A percentile compares a stretch with the other conserved stretches of the same genome.
phyloP scores from a whole-genome alignment of 2,888 invertebrate genomes.

The Cancer borealis region DNA sequence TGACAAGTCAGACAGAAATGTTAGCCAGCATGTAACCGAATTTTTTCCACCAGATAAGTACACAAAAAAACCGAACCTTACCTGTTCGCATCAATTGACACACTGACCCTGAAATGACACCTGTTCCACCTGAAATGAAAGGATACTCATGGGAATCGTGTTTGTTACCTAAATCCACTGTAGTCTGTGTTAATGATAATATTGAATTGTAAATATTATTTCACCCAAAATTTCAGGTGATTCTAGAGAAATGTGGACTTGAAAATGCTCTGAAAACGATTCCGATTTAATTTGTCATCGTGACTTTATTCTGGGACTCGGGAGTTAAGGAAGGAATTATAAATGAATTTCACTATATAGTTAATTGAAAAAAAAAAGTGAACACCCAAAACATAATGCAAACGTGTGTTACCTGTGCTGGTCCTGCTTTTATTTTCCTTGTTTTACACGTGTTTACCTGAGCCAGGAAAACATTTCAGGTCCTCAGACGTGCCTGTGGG shows the following conservation, averaged over 20 bases:
- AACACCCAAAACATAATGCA: background rate
- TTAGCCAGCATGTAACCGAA: background rate
- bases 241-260: background rate
- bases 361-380: background rate
- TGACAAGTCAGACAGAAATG: background rate
- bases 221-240: background rate
- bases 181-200: background rate
- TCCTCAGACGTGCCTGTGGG: background rate
- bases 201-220: background rate
- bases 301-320: background rate
- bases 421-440: background rate
- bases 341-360: background rate
- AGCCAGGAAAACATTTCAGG: background rate
- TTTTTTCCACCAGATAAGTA: background rate
- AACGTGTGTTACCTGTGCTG: background rate
- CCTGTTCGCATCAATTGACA: background rate
- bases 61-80: background rate
- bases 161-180: background rate
- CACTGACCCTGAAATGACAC: background rate
- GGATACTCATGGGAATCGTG: background rate
- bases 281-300: background rate
- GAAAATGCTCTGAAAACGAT: background rate
- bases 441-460: background rate
- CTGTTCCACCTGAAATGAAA: background rate
- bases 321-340: background rate